Percentiles rank a stretch among this genome's conserved stretches.
These are phyloP conservation scores for Tillus elongatus DNA, from an alignment of 2,888 invertebrate genomes.

Conservation along the genomic window DNA sequence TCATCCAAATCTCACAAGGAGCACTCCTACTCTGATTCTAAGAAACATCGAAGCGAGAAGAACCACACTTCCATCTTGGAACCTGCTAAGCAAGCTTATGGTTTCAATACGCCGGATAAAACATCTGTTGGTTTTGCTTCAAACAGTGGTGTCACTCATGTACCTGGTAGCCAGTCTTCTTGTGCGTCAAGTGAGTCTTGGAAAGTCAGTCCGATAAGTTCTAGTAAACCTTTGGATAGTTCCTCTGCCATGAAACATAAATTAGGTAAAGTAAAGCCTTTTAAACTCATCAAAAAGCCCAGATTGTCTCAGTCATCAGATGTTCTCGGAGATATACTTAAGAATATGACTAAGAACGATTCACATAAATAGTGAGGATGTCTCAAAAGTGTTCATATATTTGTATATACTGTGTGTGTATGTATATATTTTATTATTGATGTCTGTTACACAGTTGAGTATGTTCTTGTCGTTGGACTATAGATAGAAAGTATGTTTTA, in stretches of 20 bases:
- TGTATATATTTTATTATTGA: slow-evolving; percentile 3
- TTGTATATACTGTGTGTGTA: slow-evolving; percentile 22
- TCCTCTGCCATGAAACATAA: too few relatives aligned
- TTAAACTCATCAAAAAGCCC: slow-evolving; percentile 29
- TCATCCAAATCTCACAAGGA: slow-evolving; percentile 8
- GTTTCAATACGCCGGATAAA: not conserved
- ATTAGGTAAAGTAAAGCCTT: slow-evolving; percentile 19
- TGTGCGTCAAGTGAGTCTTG: too few relatives aligned
- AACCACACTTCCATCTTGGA: not conserved
- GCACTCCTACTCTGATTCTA: too few relatives aligned
- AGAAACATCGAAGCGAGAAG: too few relatives aligned
- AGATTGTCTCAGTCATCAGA: slow-evolving; percentile 34
- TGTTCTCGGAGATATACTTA: slow-evolving; percentile 39
- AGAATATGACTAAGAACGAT: slow-evolving; percentile 38
- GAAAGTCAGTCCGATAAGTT: too few relatives aligned
- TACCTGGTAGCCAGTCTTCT: slow-evolving; percentile 7
- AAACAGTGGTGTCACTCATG: slow-evolving; percentile 15
- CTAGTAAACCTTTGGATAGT: too few relatives aligned
- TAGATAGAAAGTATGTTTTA: too few relatives aligned
- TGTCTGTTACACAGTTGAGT: not conserved
- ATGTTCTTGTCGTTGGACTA: too few relatives aligned
- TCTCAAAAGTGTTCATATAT: slow-evolving; percentile 12
- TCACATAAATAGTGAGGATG: slow-evolving; percentile 34
- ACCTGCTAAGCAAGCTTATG: not conserved
- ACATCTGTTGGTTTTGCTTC: slow-evolving; percentile 11